These are phyloP conservation scores for Eilema caniola DNA, from an alignment of 2,888 invertebrate genomes.

Conservation along the genomic window DNA sequence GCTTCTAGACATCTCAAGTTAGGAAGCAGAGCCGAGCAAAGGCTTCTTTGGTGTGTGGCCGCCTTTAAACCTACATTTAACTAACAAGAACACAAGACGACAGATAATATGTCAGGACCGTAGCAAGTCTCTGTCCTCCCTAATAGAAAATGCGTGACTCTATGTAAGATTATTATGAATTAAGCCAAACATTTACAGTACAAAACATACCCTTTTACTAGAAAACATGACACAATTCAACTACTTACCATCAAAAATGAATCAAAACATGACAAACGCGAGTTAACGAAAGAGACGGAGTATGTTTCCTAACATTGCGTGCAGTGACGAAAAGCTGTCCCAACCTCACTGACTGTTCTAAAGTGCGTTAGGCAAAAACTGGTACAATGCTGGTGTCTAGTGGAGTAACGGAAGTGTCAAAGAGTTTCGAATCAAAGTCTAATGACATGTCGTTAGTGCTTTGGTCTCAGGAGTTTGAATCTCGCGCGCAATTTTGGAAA, in stretches of 20 bases:
- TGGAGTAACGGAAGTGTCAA: constrained; percentile 17
- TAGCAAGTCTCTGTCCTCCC: no score
- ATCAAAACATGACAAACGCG: neutral
- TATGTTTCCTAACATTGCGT: neutral
- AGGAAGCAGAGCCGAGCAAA: no score
- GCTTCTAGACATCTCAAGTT: no score
- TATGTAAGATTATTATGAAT: no score
- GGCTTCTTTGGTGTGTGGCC: no score
- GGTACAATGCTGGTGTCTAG: constrained; percentile 37
- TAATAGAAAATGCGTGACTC: no score
- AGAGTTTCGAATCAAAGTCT: constrained; percentile 13
- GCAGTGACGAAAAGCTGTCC: neutral
- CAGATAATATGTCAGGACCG: no score
- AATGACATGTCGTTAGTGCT: constrained; percentile 25
- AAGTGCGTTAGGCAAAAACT: neutral
- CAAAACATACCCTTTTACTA: neutral
- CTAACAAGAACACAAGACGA: no score
- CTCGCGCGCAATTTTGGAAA: constrained; percentile 75
- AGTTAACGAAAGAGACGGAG: neutral
- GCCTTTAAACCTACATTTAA: no score
- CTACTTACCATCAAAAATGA: neutral
- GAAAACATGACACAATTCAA: neutral
- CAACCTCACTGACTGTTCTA: neutral
- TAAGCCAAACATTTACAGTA: no score
- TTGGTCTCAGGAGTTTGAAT: constrained; percentile 73